These are phyloP conservation scores for Potamarius usumacintae DNA, from an alignment of 2,113 vertebrate genomes.

Conservation along the genomic window DNA sequence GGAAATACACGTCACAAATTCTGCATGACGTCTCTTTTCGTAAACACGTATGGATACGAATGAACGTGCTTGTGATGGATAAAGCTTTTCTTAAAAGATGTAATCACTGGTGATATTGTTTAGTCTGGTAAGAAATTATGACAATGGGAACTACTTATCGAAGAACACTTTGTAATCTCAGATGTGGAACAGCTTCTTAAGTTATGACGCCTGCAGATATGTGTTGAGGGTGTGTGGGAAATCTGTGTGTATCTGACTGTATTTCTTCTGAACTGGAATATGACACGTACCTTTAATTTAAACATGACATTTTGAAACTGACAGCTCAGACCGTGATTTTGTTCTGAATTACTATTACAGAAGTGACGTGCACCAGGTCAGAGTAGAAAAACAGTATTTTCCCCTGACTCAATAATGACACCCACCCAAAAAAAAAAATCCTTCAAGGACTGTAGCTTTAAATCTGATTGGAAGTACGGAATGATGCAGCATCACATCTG, in stretches of 20 bases:
- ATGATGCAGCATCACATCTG: neutral
- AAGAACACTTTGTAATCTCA: neutral
- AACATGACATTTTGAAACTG: neutral
- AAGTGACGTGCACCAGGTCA: neutral
- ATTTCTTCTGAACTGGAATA: neutral
- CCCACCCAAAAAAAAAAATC: neutral
- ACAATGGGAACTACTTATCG: neutral
- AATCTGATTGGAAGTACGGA: neutral
- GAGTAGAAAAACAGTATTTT: neutral
- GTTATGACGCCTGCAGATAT: neutral
- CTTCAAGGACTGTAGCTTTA: neutral
- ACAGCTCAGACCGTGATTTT: neutral
- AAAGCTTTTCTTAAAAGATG: too few species aligned
- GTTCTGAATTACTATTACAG: neutral
- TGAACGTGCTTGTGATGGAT: too few species aligned
- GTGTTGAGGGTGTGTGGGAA: neutral
- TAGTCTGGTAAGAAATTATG: too few species aligned
- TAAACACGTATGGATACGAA: too few species aligned
- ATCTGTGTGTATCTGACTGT: neutral
- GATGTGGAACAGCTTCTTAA: too few species aligned
- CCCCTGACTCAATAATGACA: neutral
- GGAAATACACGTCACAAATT: too few species aligned
- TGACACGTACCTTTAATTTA: neutral
- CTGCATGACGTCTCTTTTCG: too few species aligned
- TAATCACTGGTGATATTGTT: too few species aligned